phyloP scores from a whole-genome alignment of 2,797 vertebrate genomes.

The Tinamus major region DNA sequence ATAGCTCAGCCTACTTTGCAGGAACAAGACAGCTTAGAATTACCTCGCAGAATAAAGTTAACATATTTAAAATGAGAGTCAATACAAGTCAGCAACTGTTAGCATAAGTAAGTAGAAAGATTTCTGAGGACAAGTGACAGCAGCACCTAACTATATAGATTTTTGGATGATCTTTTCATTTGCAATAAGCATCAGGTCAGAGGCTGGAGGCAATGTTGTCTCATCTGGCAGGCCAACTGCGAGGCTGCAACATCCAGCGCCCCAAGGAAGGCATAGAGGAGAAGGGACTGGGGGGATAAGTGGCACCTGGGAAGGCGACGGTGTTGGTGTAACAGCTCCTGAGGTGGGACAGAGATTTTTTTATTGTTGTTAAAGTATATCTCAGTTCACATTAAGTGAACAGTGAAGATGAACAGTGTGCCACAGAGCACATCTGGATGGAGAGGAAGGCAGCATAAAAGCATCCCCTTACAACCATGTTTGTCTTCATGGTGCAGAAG shows the following conservation, averaged over 20 bases:
- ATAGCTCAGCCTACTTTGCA: slow-evolving; percentile 19
- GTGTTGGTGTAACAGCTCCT: neutral
- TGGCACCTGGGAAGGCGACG: neutral
- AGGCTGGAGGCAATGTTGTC: slow-evolving; percentile 21
- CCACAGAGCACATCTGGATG: fast-evolving
- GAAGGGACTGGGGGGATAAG: neutral
- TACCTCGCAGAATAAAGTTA: slow-evolving; percentile 1
- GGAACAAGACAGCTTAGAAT: neutral
- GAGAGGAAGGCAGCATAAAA: fast-evolving
- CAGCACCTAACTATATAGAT: neutral
- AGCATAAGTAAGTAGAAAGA: neutral
- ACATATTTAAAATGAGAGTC: neutral
- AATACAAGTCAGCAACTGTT: slow-evolving; percentile 18
- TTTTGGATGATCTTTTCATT: neutral
- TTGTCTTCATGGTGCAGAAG: neutral
- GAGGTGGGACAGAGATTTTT: neutral
- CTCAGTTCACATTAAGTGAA: neutral
- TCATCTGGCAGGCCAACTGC: neutral
- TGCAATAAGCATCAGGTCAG: slow-evolving; percentile 26
- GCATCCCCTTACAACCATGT: neutral
- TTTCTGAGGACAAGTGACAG: slow-evolving; percentile 16
- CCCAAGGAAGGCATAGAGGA: neutral
- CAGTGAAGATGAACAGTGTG: neutral
- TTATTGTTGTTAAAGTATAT: neutral
- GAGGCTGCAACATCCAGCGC: fast-evolving